Percentiles rank a stretch among this genome's conserved stretches.
phyloP scores from a whole-genome alignment of 2,113 vertebrate species.

The Megaceryle maxima region DNA sequence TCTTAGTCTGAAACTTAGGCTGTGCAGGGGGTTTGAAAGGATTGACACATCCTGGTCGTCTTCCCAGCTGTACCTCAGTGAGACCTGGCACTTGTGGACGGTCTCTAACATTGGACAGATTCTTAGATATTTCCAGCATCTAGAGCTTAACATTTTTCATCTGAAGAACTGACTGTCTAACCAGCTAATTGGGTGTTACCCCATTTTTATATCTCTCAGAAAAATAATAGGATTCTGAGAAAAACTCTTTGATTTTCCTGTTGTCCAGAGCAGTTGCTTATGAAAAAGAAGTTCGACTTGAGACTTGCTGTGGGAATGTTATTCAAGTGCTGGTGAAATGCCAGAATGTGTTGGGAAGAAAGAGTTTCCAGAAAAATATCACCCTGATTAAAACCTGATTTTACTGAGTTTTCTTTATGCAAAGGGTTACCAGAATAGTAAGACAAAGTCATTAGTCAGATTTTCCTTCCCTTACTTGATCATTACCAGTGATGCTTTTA shows the following conservation, averaged over 20 bases:
- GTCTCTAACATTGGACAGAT: background rate
- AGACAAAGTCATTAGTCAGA: constrained; percentile 42
- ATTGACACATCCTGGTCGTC: background rate
- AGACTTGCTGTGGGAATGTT: constrained; percentile 55
- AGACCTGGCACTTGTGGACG: background rate
- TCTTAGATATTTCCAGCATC: background rate
- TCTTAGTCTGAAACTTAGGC: background rate
- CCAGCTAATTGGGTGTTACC: background rate
- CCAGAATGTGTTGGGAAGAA: constrained; percentile 57
- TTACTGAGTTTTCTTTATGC: constrained; percentile 41
- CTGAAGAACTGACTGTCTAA: background rate
- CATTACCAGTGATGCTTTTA: constrained; percentile 51
- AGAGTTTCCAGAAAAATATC: constrained; percentile 61
- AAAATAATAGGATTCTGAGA: background rate
- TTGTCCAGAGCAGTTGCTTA: constrained; percentile 16
- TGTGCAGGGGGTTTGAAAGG: background rate
- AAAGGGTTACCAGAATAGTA: constrained; percentile 67
- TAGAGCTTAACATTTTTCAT: background rate
- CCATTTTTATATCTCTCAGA: background rate
- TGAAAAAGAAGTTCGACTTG: background rate
- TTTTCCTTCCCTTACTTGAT: constrained; percentile 65
- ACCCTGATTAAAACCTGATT: constrained; percentile 66
- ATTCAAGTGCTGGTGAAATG: constrained; percentile 39
- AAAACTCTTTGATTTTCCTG: background rate
- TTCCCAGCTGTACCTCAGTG: background rate